Percentiles rank a stretch among this genome's conserved stretches.
These are phyloP conservation scores for Drosophila buzzatii DNA, from an alignment of 2,888 invertebrate genomes.

Conservation along the genomic window DNA sequence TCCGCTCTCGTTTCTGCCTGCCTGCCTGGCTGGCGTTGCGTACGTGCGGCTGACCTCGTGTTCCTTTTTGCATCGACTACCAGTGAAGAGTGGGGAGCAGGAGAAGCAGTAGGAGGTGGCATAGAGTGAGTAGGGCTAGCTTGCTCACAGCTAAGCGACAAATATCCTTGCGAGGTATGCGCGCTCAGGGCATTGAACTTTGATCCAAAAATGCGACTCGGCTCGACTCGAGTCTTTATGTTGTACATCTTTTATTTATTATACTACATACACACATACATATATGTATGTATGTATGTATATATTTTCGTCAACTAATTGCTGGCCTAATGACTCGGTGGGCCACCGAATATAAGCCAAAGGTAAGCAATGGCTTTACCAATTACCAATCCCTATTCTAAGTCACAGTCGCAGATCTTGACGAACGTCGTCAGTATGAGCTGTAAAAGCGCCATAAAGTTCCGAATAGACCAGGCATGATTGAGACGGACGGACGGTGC, in stretches of 20 bases:
- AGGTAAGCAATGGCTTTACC: slow-evolving; percentile 14
- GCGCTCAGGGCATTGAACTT: slow-evolving; percentile 61
- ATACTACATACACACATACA: slow-evolving; percentile 7
- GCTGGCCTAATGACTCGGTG: slow-evolving; percentile 32
- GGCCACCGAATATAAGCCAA: slow-evolving; percentile 28
- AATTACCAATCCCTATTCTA: slow-evolving; percentile 27
- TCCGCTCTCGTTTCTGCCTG: slow-evolving; percentile 11
- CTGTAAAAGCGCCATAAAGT: slow-evolving; percentile 74
- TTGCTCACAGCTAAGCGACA: slow-evolving; percentile 23
- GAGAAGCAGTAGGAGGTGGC: neutral
- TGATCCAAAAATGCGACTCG: slow-evolving; percentile 64
- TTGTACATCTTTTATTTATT: slow-evolving; percentile 70
- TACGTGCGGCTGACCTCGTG: slow-evolving; percentile 75
- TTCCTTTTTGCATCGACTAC: slow-evolving; percentile 65
- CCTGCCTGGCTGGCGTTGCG: slow-evolving; percentile 37
- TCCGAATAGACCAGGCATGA: slow-evolving; percentile 54
- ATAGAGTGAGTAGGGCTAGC: no score
- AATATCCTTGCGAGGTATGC: slow-evolving; percentile 70
- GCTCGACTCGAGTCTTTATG: slow-evolving; percentile 52
- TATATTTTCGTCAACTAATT: slow-evolving; percentile 56
- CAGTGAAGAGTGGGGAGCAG: neutral
- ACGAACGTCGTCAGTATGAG: slow-evolving; percentile 37
- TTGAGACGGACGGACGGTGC: neutral
- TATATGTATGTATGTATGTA: neutral
- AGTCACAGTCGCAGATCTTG: slow-evolving; percentile 37